Conservation (phyloP, 2,113 vertebrate species). For the Pseudonaja textilis region DNA sequence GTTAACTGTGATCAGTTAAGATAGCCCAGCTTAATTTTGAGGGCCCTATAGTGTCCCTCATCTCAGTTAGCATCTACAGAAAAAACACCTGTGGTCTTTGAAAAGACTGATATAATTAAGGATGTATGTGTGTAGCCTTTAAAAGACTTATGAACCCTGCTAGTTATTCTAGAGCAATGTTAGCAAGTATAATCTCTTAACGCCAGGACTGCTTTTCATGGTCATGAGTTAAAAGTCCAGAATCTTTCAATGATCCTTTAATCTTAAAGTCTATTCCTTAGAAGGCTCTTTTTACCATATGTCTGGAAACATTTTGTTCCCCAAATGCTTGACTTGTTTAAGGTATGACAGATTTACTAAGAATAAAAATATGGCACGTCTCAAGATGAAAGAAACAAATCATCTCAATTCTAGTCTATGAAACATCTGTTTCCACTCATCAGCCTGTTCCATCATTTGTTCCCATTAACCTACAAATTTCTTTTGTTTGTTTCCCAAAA, state of each 20-base stretch:
- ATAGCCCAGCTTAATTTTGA: neutral
- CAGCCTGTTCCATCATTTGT: neutral
- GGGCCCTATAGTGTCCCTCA: neutral
- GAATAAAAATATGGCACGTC: neutral
- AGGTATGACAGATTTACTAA: neutral
- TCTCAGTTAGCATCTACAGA: neutral
- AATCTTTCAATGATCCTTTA: neutral
- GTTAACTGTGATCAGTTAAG: neutral
- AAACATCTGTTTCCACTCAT: neutral
- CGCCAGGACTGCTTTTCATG: neutral
- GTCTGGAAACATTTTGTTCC: neutral
- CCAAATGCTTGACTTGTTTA: neutral
- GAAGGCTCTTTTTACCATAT: neutral
- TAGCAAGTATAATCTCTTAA: neutral
- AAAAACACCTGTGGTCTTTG: too few species aligned
- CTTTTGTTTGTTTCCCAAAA: neutral
- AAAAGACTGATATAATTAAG: too few species aligned
- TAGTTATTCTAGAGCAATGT: neutral
- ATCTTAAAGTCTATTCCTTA: neutral
- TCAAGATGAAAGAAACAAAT: neutral
- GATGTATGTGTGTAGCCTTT: neutral
- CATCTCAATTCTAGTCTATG: neutral
- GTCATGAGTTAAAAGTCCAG: neutral
- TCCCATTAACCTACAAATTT: neutral
- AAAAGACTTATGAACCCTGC: neutral